phyloP scores from a whole-genome alignment of 2,888 invertebrate species.

The Acanthosepion esculentum region DNA sequence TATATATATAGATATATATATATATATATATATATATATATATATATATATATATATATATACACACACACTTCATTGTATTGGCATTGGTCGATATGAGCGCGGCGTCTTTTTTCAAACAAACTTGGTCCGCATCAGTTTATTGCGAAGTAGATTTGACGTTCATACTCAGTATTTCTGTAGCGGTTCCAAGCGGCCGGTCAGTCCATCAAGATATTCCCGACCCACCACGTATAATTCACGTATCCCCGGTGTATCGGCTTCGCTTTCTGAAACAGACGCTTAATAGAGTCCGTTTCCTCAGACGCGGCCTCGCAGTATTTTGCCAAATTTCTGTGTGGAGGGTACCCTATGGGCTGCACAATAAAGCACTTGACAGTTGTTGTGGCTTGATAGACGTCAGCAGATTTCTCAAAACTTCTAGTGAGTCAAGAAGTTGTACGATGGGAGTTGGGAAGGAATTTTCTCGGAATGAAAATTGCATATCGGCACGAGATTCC shows the following conservation, averaged over 20 bases:
- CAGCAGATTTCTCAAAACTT: background rate
- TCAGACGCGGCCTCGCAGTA: conserved; percentile 1
- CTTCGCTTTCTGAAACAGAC: conserved; percentile 33
- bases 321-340: background rate
- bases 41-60: no score
- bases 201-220: conserved; percentile 23
- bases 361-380: conserved; percentile 33
- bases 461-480: background rate
- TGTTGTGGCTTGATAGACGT: conserved; percentile 33
- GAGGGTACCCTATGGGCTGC: background rate
- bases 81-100: background rate
- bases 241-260: background rate
- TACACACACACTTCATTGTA: background rate
- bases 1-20: no score
- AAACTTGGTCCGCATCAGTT: background rate
- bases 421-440: background rate
- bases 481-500: background rate
- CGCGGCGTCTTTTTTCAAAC: background rate
- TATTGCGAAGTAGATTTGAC: conserved; percentile 17
- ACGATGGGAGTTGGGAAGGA: background rate
- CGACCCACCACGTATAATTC: background rate
- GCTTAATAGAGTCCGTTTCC: conserved; percentile 4
- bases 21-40: no score
- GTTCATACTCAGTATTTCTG: background rate
- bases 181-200: conserved; percentile 33